These are phyloP conservation scores for Neuroterus valhalla DNA, from an alignment of 1,140 invertebrate genomes.

Conservation along the genomic window DNA sequence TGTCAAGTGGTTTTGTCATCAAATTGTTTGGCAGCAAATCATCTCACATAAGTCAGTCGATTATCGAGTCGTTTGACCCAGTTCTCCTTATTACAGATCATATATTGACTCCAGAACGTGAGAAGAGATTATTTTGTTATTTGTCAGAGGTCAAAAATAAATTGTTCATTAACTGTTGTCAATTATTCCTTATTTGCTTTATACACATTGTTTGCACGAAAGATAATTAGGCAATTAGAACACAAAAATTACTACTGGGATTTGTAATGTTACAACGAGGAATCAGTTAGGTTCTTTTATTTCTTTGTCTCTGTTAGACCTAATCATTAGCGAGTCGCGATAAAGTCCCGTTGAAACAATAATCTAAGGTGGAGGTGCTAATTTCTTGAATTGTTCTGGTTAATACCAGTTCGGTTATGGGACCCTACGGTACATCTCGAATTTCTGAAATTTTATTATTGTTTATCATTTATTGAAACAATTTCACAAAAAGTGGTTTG, in stretches of 20 bases:
- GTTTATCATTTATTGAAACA: not conserved
- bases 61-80: too few relatives aligned
- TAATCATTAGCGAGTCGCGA: constrained; percentile 48
- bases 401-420: constrained; percentile 22
- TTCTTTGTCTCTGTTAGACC: constrained; percentile 43
- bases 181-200: too few relatives aligned
- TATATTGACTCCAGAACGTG: too few relatives aligned
- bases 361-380: constrained; percentile 53
- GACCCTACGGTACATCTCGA: not conserved
- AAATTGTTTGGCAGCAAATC: too few relatives aligned
- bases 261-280: constrained; percentile 22
- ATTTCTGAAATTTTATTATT: not conserved
- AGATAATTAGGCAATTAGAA: too few relatives aligned
- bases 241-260: not conserved
- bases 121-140: too few relatives aligned
- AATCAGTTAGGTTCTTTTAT: constrained; percentile 9
- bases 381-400: constrained; percentile 33
- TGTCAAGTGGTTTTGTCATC: too few relatives aligned
- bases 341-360: constrained; percentile 58
- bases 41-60: too few relatives aligned
- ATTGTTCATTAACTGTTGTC: too few relatives aligned
- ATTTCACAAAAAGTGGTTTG: not conserved
- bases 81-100: too few relatives aligned
- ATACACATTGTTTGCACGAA: too few relatives aligned
- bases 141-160: too few relatives aligned